These are phyloP conservation scores for Eupristina koningsbergeri DNA, from an alignment of 1,140 invertebrate species.

Conservation along the genomic window DNA sequence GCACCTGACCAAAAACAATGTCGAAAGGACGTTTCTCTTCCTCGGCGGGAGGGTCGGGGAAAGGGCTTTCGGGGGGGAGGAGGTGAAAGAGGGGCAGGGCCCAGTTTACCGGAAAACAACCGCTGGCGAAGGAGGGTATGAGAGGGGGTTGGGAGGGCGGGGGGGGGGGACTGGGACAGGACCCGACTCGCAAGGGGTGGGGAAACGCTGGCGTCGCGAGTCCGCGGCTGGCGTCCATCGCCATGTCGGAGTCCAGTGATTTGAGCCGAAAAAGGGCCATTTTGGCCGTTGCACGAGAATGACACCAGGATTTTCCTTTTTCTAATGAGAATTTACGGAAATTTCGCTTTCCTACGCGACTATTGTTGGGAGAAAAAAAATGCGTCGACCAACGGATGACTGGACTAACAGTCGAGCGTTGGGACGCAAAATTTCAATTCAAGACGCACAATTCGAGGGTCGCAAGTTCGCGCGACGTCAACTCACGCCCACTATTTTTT, in stretches of 20 bases:
- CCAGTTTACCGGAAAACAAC: not conserved
- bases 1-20: slow-evolving; percentile 12
- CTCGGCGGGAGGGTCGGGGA: not conserved
- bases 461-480: not conserved
- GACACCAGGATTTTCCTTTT: no score
- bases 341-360: no score
- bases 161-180: not conserved
- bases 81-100: slow-evolving; percentile 9
- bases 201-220: slow-evolving; percentile 19
- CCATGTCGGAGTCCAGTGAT: slow-evolving; percentile 62
- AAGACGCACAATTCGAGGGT: no score
- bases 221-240: slow-evolving; percentile 44
- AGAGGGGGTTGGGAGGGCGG: slow-evolving; percentile 36
- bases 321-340: no score
- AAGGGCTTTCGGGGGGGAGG: slow-evolving; percentile 32
- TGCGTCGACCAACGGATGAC: no score
- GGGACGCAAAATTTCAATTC: no score
- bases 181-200: not conserved
- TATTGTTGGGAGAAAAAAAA: no score
- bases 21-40: not conserved
- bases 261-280: slow-evolving; percentile 54
- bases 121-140: not conserved
- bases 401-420: no score
- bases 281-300: no score
- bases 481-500: not conserved